phyloP scores from a whole-genome alignment of 2,113 vertebrate species.

The Himantopus leucocephalus region DNA sequence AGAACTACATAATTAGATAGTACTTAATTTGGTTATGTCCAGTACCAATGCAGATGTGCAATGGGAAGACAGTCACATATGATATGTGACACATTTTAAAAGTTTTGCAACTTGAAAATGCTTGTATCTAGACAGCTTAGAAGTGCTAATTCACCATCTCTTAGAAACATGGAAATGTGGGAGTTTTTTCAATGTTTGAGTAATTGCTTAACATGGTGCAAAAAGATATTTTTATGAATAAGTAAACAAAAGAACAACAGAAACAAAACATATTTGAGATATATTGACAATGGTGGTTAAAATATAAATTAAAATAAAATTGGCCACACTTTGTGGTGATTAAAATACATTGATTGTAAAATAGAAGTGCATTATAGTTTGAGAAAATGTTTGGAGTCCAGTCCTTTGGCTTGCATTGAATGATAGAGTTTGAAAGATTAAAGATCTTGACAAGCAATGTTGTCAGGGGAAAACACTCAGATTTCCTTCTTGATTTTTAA shows the following conservation, averaged over 20 bases:
- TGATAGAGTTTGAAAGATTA: background rate
- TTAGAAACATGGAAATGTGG: background rate
- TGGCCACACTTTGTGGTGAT: background rate
- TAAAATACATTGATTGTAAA: background rate
- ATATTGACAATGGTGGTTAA: background rate
- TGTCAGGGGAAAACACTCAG: background rate
- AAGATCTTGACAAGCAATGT: background rate
- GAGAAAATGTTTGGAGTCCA: background rate
- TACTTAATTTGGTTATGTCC: background rate
- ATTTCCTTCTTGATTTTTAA: background rate
- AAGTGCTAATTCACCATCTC: background rate
- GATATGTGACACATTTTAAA: background rate
- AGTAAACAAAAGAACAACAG: background rate
- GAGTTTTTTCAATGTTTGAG: background rate
- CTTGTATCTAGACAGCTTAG: background rate
- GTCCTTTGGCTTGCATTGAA: background rate
- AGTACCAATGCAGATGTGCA: background rate
- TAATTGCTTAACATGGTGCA: background rate
- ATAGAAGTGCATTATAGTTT: background rate
- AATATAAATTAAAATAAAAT: background rate
- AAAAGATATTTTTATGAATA: background rate
- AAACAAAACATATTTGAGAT: background rate
- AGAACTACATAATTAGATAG: background rate
- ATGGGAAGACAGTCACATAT: background rate
- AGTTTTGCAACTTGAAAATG: background rate